A percentile compares a stretch with the other conserved stretches of the same genome.
Conservation (phyloP, 30 jellyfish, hydroid and myxozoan genomes). For the Euphysa ruthae region DNA sequence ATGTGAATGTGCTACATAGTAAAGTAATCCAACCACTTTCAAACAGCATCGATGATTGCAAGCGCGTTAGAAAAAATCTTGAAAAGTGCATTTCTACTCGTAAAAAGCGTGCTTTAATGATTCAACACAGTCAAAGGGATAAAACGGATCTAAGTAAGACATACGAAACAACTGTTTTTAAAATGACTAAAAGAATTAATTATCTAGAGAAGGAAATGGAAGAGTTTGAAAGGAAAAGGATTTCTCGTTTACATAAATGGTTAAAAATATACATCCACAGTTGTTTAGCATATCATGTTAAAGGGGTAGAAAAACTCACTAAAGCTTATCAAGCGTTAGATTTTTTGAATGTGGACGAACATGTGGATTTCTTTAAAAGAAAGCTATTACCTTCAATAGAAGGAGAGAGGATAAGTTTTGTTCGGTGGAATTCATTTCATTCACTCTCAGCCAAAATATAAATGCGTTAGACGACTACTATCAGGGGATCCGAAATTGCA, state of each 20-base stretch:
- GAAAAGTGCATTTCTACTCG: slow-evolving; percentile 5
- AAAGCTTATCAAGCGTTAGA: slow-evolving; percentile 26
- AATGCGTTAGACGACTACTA: too few relatives aligned
- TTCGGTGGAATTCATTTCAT: slow-evolving; percentile 30
- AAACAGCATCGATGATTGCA: neutral
- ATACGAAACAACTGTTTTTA: neutral
- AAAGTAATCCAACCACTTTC: slow-evolving; percentile 4
- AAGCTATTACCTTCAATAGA: slow-evolving; percentile 14
- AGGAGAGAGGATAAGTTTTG: slow-evolving; percentile 2
- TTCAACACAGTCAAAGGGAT: too few relatives aligned
- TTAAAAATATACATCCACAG: slow-evolving; percentile 10
- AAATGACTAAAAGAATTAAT: slow-evolving; percentile 14
- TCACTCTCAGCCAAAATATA: neutral
- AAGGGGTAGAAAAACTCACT: slow-evolving; percentile 20
- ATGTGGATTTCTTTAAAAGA: slow-evolving; percentile 7
- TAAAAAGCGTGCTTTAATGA: slow-evolving; percentile 1
- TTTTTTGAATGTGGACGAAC: neutral
- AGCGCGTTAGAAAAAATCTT: neutral
- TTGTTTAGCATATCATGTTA: slow-evolving; percentile 28
- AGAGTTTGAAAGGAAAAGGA: slow-evolving; percentile 3
- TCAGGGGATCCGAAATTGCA: too few relatives aligned
- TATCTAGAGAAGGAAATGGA: slow-evolving; percentile 8
- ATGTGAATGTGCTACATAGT: neutral
- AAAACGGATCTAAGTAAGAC: neutral
- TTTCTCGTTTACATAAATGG: neutral